Base-by-base conservation (phyloP, 1,140 invertebrate species). In the Drosophila subobscura region DNA sequence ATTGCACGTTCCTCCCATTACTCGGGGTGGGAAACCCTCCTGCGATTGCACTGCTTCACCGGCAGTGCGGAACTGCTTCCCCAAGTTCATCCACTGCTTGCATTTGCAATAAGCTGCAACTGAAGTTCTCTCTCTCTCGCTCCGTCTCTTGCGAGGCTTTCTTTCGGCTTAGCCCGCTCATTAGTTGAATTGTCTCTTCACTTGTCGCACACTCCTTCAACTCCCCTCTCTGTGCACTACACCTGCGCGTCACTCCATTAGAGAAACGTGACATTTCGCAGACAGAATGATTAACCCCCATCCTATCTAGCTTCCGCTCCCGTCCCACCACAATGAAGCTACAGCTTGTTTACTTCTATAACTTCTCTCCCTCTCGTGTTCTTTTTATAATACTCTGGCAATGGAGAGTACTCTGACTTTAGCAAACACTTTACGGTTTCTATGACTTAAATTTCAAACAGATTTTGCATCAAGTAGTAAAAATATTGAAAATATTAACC, bases 111-210 rank as follows among this genome's bases (percentile, higher is more conserved):
- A 53, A 67, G 40, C 47, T 14, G 4, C 46, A 59, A 33, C 5
- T n/a, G 7, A 46, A 20, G 12, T 37, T 29, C 10, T 20, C 16
- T 20, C 16, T 20, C 16, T 20, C 33, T 44, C 45, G 6, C 7
- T 14, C 25, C 25, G 16, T 42, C 33, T 25, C 42, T 60, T 33
- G 20, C 4, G 14, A 12, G 57, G 71, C 29, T 63, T 56, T 37
- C 33, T 12, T 65, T 55, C 40, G 45, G 41, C 71, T 74, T 57
- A 74, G 52, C 47, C 49, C 41, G 52, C 71, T 74, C 71, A 74
- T 74, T 74, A 74, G 70, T 64, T 57, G 71, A 51, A 74, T 74
- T 74, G 71, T 74, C 59, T 74, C 58, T 75, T 75, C 71, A 75
- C 72, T 75, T 74, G 60, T 58, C 71, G 52, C 71, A 66, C 72